These are phyloP conservation scores for Neodiprion lecontei DNA, from an alignment of 1,140 invertebrate genomes.

Conservation along the genomic window DNA sequence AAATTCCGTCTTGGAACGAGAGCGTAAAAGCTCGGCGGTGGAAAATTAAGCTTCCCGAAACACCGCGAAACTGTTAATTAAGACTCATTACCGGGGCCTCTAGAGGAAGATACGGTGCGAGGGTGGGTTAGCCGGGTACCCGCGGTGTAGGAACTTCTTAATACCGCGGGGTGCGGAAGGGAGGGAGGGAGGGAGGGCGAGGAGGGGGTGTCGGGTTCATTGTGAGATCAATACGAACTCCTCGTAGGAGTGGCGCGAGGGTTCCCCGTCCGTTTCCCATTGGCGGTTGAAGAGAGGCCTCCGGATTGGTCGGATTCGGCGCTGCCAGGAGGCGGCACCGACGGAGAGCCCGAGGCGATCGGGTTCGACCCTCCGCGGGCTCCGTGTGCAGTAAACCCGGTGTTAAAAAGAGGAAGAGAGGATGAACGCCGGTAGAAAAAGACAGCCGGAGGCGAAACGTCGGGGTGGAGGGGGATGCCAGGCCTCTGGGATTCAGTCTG, in stretches of 20 bases:
- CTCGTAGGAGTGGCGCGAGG: slow-evolving; percentile 57
- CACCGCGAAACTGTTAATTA: slow-evolving; percentile 62
- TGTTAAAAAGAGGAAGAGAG: slow-evolving; percentile 47
- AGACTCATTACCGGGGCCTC: slow-evolving; percentile 55
- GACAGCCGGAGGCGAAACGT: slow-evolving; percentile 17
- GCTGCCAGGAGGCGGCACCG: slow-evolving; percentile 56
- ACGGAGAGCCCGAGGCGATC: slow-evolving; percentile 28
- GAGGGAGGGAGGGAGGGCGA: slow-evolving; percentile 28
- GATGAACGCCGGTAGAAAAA: slow-evolving; percentile 8
- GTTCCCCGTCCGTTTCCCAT: slow-evolving; percentile 47
- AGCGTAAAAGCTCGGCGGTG: slow-evolving; percentile 13
- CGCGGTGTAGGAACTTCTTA: slow-evolving; percentile 50
- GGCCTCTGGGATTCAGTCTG: slow-evolving; percentile 56
- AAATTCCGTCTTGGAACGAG: not conserved
- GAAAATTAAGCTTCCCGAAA: slow-evolving; percentile 60
- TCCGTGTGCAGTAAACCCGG: slow-evolving; percentile 26
- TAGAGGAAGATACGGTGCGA: not conserved
- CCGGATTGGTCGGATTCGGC: slow-evolving; percentile 50
- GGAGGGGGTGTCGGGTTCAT: slow-evolving; percentile 49
- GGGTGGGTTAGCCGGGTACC: not conserved
- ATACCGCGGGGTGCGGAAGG: slow-evolving; percentile 43
- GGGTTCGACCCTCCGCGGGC: slow-evolving; percentile 36
- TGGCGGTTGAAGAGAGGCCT: slow-evolving; percentile 42
- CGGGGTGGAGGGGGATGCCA: slow-evolving; percentile 49
- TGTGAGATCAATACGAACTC: slow-evolving; percentile 60